A percentile compares a stretch with the other conserved stretches of the same genome.
Evolutionary conservation across 2,113 vertebrate species (phyloP).

Genomic region (Actinemys pallida): DNA sequence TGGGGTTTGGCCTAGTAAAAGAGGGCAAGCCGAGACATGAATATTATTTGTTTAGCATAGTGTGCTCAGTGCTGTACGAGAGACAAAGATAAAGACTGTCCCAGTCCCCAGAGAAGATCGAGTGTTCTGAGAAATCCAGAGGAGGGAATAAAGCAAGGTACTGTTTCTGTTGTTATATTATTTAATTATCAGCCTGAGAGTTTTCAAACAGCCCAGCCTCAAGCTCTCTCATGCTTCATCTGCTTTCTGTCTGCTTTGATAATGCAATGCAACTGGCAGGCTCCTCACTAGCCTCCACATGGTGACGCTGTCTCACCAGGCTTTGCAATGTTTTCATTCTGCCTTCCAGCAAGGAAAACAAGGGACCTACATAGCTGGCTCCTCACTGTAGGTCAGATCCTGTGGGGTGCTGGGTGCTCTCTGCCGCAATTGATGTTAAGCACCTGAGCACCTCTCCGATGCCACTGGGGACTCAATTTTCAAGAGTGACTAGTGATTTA

Average conservation of each 20-base stretch:
- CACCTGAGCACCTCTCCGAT: not conserved
- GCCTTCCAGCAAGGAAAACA: not conserved
- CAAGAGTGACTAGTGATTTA: fast-evolving
- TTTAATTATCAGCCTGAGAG: not conserved
- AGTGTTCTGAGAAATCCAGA: not conserved
- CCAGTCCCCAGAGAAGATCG: not conserved
- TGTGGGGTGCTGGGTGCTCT: fast-evolving
- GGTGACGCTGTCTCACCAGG: conserved; percentile 29
- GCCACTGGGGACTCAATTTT: not conserved
- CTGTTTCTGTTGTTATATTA: not conserved
- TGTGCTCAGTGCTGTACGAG: not conserved
- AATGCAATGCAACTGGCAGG: not conserved
- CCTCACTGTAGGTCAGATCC: not conserved
- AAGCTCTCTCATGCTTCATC: not conserved
- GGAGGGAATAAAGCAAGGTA: not conserved
- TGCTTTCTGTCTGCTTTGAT: not conserved
- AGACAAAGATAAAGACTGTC: not conserved
- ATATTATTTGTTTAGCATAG: not conserved
- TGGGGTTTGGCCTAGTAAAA: not conserved
- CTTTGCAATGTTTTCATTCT: not conserved
- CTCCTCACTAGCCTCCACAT: fast-evolving
- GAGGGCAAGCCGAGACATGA: not conserved
- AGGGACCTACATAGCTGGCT: not conserved
- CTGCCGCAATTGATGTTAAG: not conserved
- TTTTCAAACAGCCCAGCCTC: not conserved